Evolutionary conservation across 2,113 vertebrate genomes (phyloP).

Genomic region (Alectura lathami): DNA sequence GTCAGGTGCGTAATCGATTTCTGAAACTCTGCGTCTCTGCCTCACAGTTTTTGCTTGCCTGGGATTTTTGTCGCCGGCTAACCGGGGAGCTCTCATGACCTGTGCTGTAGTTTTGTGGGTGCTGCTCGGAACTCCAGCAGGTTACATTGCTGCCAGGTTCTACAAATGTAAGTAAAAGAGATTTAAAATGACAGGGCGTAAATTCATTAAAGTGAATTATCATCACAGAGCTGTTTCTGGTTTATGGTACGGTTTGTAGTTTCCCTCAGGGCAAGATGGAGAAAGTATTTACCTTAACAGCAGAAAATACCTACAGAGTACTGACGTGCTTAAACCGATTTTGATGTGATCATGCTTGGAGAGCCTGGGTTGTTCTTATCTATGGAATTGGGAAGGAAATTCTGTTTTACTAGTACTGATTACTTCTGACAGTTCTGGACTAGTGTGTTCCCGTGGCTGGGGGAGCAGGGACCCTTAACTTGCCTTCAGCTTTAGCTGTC

Average conservation of each 20-base stretch:
- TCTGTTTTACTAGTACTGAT: neutral
- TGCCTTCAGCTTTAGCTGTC: neutral
- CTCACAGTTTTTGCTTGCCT: slow-evolving; percentile 89
- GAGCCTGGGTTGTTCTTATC: neutral
- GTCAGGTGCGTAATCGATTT: neutral
- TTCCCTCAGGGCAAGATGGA: neutral
- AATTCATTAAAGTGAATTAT: slow-evolving; percentile 84
- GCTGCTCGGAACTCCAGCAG: slow-evolving; percentile 88
- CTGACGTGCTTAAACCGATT: neutral
- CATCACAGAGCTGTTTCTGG: slow-evolving; percentile 57
- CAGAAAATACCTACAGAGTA: neutral
- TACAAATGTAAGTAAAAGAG: slow-evolving; percentile 91
- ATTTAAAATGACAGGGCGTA: slow-evolving; percentile 22
- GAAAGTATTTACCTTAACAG: neutral
- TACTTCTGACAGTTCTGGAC: neutral
- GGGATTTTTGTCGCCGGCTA: slow-evolving; percentile 94
- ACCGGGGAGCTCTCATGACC: slow-evolving; percentile 97
- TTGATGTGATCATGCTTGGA: neutral
- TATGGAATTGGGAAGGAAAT: neutral
- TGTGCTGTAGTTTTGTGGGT: slow-evolving; percentile 98
- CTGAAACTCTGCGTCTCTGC: neutral
- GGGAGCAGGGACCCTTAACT: neutral
- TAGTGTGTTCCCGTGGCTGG: neutral
- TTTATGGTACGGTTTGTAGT: neutral
- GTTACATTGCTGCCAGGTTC: slow-evolving; percentile 92